Base-by-base conservation (phyloP, 2,888 invertebrate genomes). In the Chironomus tentans region DNA sequence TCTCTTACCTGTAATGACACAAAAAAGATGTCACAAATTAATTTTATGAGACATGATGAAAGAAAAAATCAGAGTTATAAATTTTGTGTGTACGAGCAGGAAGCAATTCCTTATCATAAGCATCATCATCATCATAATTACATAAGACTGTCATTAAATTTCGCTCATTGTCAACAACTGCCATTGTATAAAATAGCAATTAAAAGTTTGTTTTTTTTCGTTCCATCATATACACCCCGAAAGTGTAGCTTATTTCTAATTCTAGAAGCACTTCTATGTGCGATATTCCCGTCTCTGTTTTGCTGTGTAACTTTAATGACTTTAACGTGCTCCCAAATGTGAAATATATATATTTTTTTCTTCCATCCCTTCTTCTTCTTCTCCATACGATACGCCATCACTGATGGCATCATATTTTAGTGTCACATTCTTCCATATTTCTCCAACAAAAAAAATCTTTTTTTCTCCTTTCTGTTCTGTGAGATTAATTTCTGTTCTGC, bases 1-100 rank as follows among this genome's bases (percentile, higher is more conserved):
- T 84, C 84, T 84, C 84, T 84, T 84, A 84, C 84, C 84, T 84
- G 81, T 68, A 84, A 83, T 77, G 73, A 78, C 77, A 78, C 77
- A 77, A 76, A 79, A 77, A 76, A 12, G 70, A 78, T 15, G 21
- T 13, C n/a, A 56, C n/a, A 56, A 15, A 56, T 56, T 56, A 15
- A 4, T 38, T 56, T 15, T 18, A 56, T 15, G n/a, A n/a, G 18
- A 56, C 56, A 18, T 18, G 15, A 56, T n/a, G 15, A 15, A 15
- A 56, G 15, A 15, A 15, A 7, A 18, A n/a, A n/a, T 18, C 15
- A 0, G n/a, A n/a, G n/a, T n/a, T n/a, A n/a, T n/a, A n/a, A n/a
- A n/a, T n/a, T 15, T 6, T 56, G 18, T 18, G 18, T 56, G n/a
- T 15, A 13, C 4, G 38, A 28, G 38, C 10, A 38, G 38, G 10